phyloP scores from a whole-genome alignment of 2,113 vertebrate species.

The Talpa occidentalis region DNA sequence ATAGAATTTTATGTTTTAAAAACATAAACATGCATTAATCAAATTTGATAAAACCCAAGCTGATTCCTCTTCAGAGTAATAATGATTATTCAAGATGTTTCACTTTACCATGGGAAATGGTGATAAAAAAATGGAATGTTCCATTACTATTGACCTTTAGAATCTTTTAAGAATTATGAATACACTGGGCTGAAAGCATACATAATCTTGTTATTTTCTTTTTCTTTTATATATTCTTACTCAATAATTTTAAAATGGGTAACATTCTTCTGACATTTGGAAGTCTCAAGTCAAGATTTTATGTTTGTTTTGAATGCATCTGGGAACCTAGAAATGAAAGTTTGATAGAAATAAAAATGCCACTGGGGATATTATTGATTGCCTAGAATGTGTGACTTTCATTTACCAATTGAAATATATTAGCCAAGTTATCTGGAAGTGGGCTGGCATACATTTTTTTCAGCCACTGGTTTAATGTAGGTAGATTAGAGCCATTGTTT shows the following conservation, averaged over 20 bases:
- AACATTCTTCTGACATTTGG: conserved; percentile 71
- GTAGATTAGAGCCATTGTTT: conserved; percentile 31
- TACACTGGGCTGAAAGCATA: conserved; percentile 50
- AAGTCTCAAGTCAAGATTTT: conserved; percentile 56
- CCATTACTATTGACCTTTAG: conserved; percentile 59
- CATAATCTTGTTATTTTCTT: conserved; percentile 58
- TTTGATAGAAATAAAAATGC: conserved; percentile 70
- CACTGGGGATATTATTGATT: conserved; percentile 64
- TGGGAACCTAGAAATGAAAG: conserved; percentile 65
- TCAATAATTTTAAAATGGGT: conserved; percentile 65
- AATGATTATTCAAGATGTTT: conserved; percentile 14
- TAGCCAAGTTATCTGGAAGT: conserved; percentile 21
- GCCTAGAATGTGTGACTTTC: conserved; percentile 40
- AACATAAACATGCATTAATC: not conserved
- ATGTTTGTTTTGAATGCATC: conserved; percentile 60
- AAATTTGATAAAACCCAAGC: no score
- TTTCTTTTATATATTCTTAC: conserved; percentile 50
- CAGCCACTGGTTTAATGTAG: not conserved
- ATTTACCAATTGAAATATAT: conserved; percentile 54
- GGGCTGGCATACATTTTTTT: conserved; percentile 32
- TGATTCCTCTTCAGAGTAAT: not conserved
- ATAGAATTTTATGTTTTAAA: not conserved
- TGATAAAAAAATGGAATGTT: conserved; percentile 9
- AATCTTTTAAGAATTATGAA: conserved; percentile 44
- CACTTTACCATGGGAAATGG: not conserved